phyloP scores from a whole-genome alignment of 2,113 vertebrate species.

The Cranoglanis bouderius region DNA sequence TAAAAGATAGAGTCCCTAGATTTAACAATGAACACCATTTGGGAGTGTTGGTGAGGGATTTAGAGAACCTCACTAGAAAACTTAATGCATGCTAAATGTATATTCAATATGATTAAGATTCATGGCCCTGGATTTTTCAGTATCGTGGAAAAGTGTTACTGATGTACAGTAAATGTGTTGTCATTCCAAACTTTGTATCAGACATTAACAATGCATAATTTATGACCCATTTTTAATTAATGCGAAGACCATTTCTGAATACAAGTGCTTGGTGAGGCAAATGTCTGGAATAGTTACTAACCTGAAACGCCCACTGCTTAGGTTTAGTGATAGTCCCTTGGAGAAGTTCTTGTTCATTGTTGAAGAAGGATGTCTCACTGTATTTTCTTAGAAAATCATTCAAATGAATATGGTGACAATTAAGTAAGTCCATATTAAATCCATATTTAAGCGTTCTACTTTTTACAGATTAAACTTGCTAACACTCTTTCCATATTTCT shows the following conservation, averaged over 20 bases:
- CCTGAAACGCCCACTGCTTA: constrained; percentile 6
- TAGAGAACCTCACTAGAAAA: not conserved
- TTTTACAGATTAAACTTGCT: not conserved
- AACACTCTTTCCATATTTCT: not conserved
- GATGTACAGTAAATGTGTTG: not conserved
- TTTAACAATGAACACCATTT: not conserved
- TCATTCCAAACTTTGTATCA: not conserved
- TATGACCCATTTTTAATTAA: not conserved
- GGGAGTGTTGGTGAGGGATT: not conserved
- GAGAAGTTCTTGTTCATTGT: constrained; percentile 4
- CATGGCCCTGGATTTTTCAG: not conserved
- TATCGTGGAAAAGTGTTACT: not conserved
- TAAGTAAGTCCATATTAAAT: constrained; percentile 32
- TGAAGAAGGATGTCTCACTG: not conserved
- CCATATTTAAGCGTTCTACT: not conserved
- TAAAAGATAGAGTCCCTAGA: not conserved
- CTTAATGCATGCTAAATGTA: too few species aligned
- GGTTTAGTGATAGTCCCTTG: constrained; percentile 15
- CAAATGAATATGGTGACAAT: not conserved
- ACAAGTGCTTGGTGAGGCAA: not conserved
- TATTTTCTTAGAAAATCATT: constrained; percentile 6
- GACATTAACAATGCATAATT: not conserved
- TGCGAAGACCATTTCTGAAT: not conserved
- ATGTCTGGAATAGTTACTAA: constrained; percentile 12
- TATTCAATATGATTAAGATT: not conserved